Percentiles rank a stretch among this genome's conserved stretches.
Evolutionary conservation across 2,113 vertebrate species (phyloP).

Genomic region (Tragelaphus strepsiceros): DNA sequence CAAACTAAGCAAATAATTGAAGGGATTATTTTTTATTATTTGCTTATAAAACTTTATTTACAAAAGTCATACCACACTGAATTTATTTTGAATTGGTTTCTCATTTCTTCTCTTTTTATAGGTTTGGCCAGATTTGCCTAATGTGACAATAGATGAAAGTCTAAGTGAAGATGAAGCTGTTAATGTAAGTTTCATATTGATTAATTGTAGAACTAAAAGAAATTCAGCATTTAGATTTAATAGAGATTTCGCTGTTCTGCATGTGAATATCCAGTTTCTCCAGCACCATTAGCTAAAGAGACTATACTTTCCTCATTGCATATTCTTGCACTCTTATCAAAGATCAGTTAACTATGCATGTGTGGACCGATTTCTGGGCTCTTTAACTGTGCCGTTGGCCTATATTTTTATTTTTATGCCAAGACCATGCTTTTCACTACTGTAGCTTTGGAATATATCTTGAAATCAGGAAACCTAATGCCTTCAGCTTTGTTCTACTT

Average conservation of each 20-base stretch:
- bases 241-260: neutral
- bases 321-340: neutral
- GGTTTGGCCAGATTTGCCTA: constrained; percentile 90
- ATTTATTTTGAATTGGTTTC: neutral
- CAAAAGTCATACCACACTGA: neutral
- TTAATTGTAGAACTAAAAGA: neutral
- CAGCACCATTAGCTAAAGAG: neutral
- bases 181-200: constrained; percentile 55
- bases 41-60: neutral
- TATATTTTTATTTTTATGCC: neutral
- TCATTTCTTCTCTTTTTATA: constrained; percentile 52
- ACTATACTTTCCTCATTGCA: neutral
- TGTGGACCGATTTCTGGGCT: neutral
- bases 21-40: neutral
- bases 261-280: neutral
- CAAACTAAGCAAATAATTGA: neutral
- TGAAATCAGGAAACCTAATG: neutral
- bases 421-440: neutral
- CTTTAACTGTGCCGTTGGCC: neutral
- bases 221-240: neutral
- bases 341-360: neutral
- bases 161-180: constrained; percentile 73
- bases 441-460: neutral
- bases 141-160: constrained; percentile 79
- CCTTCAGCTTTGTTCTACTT: neutral